Base-by-base conservation (phyloP, 1,140 invertebrate species). In the Lepidurus arcticus region DNA sequence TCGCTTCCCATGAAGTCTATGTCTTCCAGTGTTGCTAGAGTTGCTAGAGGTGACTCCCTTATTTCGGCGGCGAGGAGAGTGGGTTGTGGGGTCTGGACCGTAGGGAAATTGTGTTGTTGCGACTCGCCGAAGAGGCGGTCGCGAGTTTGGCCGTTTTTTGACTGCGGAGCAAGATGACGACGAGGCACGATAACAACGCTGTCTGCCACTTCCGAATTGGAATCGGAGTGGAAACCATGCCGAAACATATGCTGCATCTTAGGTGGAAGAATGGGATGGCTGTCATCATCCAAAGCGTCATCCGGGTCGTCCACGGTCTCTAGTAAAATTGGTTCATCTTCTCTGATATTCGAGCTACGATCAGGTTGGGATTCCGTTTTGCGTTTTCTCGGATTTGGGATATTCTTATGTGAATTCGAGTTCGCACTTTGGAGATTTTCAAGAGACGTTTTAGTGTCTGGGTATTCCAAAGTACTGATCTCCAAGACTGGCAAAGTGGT, bases 11-110 rank as follows among this genome's bases (percentile, higher is more conserved):
- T 74, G 11, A 74, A 74, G 44, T 78, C 78, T 42, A 75, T 44
- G 75, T 78, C 78, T 74, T 78, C 78, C 13, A 78, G 73, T 1
- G 78, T 78, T 10, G 78, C 78, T 43, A 78, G 73, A 5, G 78
- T 78, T 21, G 78, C 73, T 16, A 78, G 44, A 43, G 78, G 78
- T 11, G 76, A 76, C 21, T 65, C 53, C 53, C 21, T 65, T 65
- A 65, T 65, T 13, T 65, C 53, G 53, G 21, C 53, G 53, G 21
- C 53, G 53, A n/a, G 53, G 53, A 10, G 11, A 10, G 44, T 45
- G 10, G 76, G 44, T 24, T 26, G 75, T 13, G 34, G 75, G n/a
- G 44, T 76, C 24, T 16, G 44, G 21, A 44, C 21, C 75, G 44
- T 44, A 44, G 24, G 7, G 75, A 42, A 26, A n/a, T 75, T 26